A percentile compares a stretch with the other conserved stretches of the same genome.
These are phyloP conservation scores for Rutilus rutilus DNA, from an alignment of 2,113 vertebrate genomes.

Conservation along the genomic window DNA sequence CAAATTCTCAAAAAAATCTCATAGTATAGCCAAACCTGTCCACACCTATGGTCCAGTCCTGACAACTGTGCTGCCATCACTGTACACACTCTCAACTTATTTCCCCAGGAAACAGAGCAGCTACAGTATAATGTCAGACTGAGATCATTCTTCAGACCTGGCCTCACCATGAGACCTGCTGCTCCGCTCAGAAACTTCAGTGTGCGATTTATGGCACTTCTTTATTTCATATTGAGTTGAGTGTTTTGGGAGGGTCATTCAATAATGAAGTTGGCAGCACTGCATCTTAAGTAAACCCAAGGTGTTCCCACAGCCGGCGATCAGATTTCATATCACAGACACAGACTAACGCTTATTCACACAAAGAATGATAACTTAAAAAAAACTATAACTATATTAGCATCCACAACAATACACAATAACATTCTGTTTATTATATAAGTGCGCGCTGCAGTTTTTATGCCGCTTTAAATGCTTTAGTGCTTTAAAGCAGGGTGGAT, in stretches of 20 bases:
- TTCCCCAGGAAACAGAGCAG: background rate
- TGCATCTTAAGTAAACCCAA: constrained; percentile 1
- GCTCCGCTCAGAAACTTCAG: background rate
- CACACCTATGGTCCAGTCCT: background rate
- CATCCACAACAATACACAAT: no score
- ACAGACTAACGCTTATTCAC: no score
- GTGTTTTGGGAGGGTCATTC: background rate
- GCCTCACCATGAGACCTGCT: background rate
- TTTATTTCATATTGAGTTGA: background rate
- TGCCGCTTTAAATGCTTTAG: no score
- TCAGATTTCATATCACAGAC: background rate
- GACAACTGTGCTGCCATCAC: background rate
- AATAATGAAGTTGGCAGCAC: constrained; percentile 5
- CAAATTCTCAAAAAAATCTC: background rate
- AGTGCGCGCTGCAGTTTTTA: no score
- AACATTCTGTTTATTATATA: no score
- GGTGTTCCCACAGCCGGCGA: background rate
- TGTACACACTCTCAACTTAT: background rate
- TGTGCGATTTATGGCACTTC: background rate
- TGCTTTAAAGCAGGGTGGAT: no score
- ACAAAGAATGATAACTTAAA: no score
- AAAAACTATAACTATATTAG: no score
- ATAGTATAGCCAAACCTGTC: background rate
- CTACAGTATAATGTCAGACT: background rate
- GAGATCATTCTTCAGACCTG: background rate